phyloP scores from a whole-genome alignment of 1,140 invertebrate genomes.

The Andricus grossulariae region DNA sequence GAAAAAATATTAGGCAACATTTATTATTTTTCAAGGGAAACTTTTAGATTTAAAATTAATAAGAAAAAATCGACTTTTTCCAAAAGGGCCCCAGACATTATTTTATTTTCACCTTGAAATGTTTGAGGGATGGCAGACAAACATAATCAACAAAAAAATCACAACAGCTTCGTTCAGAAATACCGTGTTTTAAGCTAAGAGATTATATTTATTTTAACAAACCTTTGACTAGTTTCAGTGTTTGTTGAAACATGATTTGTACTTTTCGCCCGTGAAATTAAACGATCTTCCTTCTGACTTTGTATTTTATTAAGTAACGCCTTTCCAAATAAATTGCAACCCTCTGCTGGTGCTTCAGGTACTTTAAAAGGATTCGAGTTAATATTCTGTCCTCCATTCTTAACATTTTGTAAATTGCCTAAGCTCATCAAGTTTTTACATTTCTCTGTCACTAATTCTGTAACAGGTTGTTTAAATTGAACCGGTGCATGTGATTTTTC shows the following conservation, averaged over 20 bases:
- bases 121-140: too few species aligned
- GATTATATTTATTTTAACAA: not conserved
- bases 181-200: too few species aligned
- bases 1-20: too few species aligned
- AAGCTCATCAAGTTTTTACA: not conserved
- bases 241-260: conserved; percentile 33
- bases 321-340: conserved; percentile 9
- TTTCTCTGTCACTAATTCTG: not conserved
- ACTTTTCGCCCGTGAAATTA: conserved; percentile 24
- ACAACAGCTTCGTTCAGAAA: too few species aligned
- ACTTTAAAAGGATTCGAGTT: conserved; percentile 20
- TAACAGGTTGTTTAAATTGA: not conserved
- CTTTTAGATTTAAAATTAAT: conserved; percentile 18
- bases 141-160: too few species aligned
- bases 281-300: conserved; percentile 3
- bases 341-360: not conserved
- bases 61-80: too few species aligned
- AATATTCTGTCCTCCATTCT: not conserved
- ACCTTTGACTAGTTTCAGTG: conserved; percentile 34
- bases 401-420: not conserved
- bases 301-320: not conserved
- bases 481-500: not conserved
- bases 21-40: not conserved
- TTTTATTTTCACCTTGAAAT: too few species aligned
- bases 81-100: too few species aligned